phyloP scores from a whole-genome alignment of 2,888 invertebrate genomes.

The Mythimna loreyi region DNA sequence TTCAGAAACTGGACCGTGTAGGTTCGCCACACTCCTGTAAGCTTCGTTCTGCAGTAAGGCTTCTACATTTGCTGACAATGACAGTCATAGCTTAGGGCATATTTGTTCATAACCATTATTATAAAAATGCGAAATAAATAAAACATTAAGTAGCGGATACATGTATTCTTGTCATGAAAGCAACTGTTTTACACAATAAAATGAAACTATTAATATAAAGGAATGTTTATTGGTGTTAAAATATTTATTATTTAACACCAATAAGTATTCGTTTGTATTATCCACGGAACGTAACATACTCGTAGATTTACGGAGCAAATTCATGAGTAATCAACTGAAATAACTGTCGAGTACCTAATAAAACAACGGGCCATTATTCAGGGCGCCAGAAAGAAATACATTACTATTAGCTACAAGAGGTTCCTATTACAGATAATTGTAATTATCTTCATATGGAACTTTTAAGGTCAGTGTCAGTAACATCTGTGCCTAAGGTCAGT shows the following conservation, averaged over 20 bases:
- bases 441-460: neutral
- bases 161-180: neutral
- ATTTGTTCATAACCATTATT: no score
- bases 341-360: neutral
- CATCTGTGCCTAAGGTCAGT: neutral
- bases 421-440: neutral
- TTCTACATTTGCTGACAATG: no score
- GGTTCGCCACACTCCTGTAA: no score
- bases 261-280: neutral
- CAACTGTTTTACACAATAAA: neutral
- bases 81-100: no score
- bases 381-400: slow-evolving; percentile 16
- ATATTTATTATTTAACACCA: no score
- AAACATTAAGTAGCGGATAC: no score
- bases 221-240: no score
- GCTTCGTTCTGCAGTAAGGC: no score
- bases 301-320: neutral
- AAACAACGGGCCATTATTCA: slow-evolving; percentile 20
- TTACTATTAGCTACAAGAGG: neutral
- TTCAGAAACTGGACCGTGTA: no score
- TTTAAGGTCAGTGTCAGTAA: slow-evolving; percentile 25
- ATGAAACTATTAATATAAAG: neutral
- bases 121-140: no score
- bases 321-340: slow-evolving; percentile 14
- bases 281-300: neutral